phyloP scores from a whole-genome alignment of 2,113 vertebrate species.

The Hypomesus transpacificus region DNA sequence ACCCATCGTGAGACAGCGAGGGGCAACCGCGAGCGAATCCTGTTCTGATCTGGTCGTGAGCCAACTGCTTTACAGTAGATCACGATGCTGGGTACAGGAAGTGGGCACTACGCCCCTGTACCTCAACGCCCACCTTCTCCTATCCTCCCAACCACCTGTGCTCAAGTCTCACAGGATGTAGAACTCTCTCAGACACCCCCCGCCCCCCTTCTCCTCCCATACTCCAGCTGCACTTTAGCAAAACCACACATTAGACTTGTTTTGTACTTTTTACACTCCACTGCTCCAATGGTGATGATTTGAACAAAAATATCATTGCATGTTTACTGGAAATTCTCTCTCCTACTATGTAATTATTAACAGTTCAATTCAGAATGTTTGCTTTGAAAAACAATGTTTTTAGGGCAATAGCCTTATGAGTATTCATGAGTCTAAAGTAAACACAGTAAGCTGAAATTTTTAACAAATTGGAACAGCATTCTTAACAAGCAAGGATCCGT shows the following conservation, averaged over 20 bases:
- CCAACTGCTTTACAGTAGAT: constrained; percentile 57
- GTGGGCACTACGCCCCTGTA: constrained; percentile 73
- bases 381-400: no score
- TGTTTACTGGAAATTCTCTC: constrained; percentile 11
- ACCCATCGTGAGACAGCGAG: constrained; percentile 56
- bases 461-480: neutral
- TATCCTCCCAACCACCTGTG: constrained; percentile 79
- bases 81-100: constrained; percentile 72
- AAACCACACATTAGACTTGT: constrained; percentile 49
- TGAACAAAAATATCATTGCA: constrained; percentile 19
- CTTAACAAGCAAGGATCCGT: neutral
- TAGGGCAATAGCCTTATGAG: no score
- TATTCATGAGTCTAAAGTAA: no score
- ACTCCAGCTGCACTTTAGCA: constrained; percentile 61
- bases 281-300: constrained; percentile 43
- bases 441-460: no score
- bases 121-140: constrained; percentile 57
- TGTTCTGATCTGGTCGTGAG: constrained; percentile 57
- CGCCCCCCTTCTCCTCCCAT: constrained; percentile 19
- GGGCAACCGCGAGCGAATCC: constrained; percentile 49
- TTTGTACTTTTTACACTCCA: constrained; percentile 49
- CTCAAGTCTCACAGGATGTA: constrained; percentile 81
- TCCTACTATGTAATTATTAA: constrained; percentile 1
- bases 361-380: neutral
- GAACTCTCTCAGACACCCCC: constrained; percentile 46